These are phyloP conservation scores for Dendrocopos noguchii DNA, from an alignment of 2,113 vertebrate species.

Conservation along the genomic window DNA sequence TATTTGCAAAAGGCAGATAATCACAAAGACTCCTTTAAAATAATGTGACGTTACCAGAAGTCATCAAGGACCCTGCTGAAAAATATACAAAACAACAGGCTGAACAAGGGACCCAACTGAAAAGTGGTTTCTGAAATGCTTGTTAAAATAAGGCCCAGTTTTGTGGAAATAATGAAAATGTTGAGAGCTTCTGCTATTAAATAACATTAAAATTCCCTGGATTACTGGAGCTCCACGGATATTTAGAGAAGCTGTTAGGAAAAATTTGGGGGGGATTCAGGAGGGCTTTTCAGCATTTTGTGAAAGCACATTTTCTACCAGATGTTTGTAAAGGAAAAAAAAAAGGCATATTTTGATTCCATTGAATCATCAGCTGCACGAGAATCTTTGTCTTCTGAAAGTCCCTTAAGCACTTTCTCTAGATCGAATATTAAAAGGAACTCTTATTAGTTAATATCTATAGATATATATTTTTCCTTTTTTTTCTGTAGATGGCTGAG, in stretches of 20 bases:
- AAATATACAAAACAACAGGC: neutral
- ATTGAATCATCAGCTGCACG: conserved; percentile 62
- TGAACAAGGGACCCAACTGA: neutral
- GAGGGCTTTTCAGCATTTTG: conserved; percentile 48
- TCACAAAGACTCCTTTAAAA: neutral
- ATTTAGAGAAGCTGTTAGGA: conserved; percentile 1
- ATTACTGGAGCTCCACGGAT: conserved; percentile 25
- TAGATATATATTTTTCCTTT: neutral
- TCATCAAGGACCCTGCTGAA: neutral
- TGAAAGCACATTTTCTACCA: conserved; percentile 64
- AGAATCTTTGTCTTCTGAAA: conserved; percentile 58
- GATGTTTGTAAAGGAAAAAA: conserved; percentile 54
- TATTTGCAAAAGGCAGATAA: neutral
- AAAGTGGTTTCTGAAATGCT: neutral
- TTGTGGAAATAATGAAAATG: conserved; percentile 17
- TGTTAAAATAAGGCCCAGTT: neutral
- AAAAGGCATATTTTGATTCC: conserved; percentile 38
- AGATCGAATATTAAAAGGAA: conserved; percentile 53
- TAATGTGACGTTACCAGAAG: neutral
- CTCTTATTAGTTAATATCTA: conserved; percentile 34
- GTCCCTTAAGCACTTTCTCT: conserved; percentile 34
- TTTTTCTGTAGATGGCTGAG: neutral
- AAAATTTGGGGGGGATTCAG: conserved; percentile 34
- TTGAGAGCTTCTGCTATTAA: conserved; percentile 5
- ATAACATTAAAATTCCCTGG: neutral